These are phyloP conservation scores for Lathamus discolor DNA, from an alignment of 2,113 vertebrate genomes.

Conservation along the genomic window DNA sequence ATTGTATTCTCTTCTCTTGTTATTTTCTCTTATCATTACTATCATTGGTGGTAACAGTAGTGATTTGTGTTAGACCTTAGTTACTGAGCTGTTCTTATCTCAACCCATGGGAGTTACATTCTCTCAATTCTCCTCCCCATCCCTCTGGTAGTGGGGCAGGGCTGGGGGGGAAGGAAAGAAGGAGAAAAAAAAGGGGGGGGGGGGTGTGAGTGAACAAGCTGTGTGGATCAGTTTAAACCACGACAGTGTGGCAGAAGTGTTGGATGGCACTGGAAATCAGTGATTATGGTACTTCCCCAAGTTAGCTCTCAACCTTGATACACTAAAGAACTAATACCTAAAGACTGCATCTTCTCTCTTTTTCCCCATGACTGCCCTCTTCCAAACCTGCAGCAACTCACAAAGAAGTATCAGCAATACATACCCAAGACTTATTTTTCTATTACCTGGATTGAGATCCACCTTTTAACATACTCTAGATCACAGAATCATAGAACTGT, in stretches of 20 bases:
- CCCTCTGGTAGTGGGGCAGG: too few species aligned
- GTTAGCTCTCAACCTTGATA: background rate
- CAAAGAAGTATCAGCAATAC: background rate
- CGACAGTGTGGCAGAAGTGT: background rate
- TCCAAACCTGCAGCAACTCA: background rate
- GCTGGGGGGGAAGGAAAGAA: too few species aligned
- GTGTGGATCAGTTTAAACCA: too few species aligned
- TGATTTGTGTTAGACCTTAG: too few species aligned
- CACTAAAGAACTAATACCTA: background rate
- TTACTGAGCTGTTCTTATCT: too few species aligned
- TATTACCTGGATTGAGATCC: background rate
- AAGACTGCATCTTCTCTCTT: background rate
- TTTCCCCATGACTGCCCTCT: background rate
- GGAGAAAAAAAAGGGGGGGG: too few species aligned
- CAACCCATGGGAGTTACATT: too few species aligned
- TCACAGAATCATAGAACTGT: background rate
- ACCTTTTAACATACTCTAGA: background rate
- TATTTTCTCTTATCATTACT: too few species aligned
- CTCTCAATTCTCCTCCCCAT: too few species aligned
- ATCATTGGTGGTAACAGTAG: too few species aligned
- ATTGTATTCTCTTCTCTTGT: too few species aligned
- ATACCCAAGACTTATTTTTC: background rate
- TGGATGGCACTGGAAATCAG: background rate
- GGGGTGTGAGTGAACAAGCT: too few species aligned
- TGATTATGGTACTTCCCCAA: background rate